Conservation (phyloP, 2,888 invertebrate species). For the Periphyllus acericola region DNA sequence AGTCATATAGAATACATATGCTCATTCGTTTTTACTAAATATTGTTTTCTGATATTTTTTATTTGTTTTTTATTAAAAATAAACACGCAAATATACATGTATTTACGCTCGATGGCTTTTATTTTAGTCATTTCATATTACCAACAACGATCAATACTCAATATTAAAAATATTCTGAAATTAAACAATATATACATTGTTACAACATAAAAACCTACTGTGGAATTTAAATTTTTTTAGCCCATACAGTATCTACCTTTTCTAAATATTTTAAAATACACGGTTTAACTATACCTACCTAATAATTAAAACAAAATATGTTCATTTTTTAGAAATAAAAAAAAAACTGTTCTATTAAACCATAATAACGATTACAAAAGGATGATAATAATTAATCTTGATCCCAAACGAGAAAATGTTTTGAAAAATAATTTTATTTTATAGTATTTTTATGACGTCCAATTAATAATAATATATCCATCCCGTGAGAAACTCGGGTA, state of each 20-base stretch:
- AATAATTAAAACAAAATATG: conserved; percentile 2
- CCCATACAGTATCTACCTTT: background rate
- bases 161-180: background rate
- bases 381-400: conserved; percentile 47
- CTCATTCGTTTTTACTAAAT: background rate
- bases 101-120: no score
- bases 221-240: background rate
- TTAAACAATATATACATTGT: background rate
- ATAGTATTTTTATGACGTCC: conserved; percentile 46
- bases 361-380: background rate
- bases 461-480: conserved; percentile 51
- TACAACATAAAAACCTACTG: background rate
- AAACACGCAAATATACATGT: background rate
- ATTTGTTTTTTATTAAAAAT: no score
- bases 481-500: conserved; percentile 41
- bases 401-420: conserved; percentile 25
- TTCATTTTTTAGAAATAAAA: background rate
- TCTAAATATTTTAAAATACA: background rate
- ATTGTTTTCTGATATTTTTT: background rate
- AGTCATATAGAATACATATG: background rate
- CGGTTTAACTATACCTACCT: background rate
- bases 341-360: conserved; percentile 2
- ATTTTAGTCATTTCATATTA: no score
- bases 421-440: conserved; percentile 22
- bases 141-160: background rate